Base-by-base conservation (phyloP, 2,888 invertebrate genomes). In the Eulithis prunata region DNA sequence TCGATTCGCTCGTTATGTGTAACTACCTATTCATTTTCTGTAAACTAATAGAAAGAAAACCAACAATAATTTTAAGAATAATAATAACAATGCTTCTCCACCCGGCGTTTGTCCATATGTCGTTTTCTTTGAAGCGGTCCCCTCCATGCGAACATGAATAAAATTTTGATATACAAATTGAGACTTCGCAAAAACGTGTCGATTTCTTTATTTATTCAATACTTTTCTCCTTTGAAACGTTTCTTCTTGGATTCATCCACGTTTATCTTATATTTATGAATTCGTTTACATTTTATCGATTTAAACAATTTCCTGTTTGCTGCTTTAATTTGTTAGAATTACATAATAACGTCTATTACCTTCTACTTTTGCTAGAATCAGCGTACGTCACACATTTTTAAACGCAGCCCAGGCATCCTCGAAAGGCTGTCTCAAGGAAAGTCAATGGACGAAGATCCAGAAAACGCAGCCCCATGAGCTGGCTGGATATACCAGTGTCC, bases 171-270 rank as follows among this genome's bases (percentile, higher is more conserved):
- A 86, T 83, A 89, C 86, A 89, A 90, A 90, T 90, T 89, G 89
- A 83, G 89, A 89, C 86, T 89, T 88, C 85, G 86, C 86, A 84
- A 87, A 88, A 89, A 89, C 89, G 89, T 90, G 90, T 90, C 90
- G 86, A 90, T 91, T 88, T 89, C 89, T 88, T 90, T 90, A 90
- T 89, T 90, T 90, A 90, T 91, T 90, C 88, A 90, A 89, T 88
- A 87, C 88, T 87, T 67, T 88, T 85, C 84, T 85, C 83, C 84
- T 89, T 87, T 89, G 86, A 88, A 87, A 82, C 82, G 84, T 81
- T 87, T 84, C 82, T 81, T 78, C 77, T 82, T 80, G 84, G 82
- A 86, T 85, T 86, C 84, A 79, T 84, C 83, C 80, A 80, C 81
- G 82, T 81, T 88, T 88, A 88, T 88, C 84, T 83, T 81, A 84